Percentiles rank a stretch among this genome's conserved stretches.
These are phyloP conservation scores for Aix galericulata DNA, from an alignment of 2,113 vertebrate species.

Conservation along the genomic window DNA sequence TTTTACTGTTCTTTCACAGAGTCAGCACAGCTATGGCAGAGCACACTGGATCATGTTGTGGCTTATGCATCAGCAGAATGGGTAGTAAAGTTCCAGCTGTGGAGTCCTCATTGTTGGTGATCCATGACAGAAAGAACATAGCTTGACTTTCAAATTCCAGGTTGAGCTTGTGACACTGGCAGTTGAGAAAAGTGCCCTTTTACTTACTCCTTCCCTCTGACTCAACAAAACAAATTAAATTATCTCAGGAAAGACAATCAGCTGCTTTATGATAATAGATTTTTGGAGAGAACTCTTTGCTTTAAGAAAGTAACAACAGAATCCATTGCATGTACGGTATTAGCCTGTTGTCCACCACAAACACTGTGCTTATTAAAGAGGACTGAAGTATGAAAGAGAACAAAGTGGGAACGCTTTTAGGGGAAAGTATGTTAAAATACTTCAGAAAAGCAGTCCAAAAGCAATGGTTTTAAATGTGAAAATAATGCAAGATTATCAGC, in stretches of 20 bases:
- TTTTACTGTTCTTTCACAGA: neutral
- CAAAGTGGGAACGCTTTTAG: neutral
- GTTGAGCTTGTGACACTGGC: neutral
- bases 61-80: neutral
- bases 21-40: neutral
- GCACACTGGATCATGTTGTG: neutral
- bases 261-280: neutral
- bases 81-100: neutral
- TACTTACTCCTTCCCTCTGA: neutral
- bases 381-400: neutral
- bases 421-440: neutral
- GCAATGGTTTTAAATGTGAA: neutral
- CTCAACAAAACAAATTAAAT: constrained; percentile 57
- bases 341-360: neutral
- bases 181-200: constrained; percentile 2
- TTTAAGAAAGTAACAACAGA: constrained; percentile 3
- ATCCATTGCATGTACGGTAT: neutral
- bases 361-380: neutral
- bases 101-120: neutral
- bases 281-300: constrained; percentile 27
- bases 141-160: constrained; percentile 7
- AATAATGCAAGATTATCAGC: neutral
- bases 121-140: neutral
- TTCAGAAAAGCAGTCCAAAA: constrained; percentile 25
- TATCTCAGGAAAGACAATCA: constrained; percentile 53